Base-by-base conservation (phyloP, 2,888 invertebrate genomes). In the Andrena haemorrhoa region DNA sequence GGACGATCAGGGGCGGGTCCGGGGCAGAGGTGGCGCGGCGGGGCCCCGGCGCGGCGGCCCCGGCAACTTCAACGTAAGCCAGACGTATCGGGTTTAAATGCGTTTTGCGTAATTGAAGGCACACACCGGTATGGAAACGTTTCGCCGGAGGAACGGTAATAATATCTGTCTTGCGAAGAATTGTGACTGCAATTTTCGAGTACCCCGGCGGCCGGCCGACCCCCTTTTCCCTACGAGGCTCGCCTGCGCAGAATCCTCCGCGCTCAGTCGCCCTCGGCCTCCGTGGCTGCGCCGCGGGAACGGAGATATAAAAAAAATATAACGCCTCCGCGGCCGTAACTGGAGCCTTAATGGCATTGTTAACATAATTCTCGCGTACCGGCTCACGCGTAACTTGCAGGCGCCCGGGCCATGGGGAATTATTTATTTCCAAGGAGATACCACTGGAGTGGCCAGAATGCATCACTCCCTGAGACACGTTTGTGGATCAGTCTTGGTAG, bases 151-250 rank as follows among this genome's bases (percentile, higher is more conserved):
- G 81, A 80, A 79, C 86, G 86, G 89, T 87, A 89, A 90, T 92
- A 91, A 92, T 92, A 91, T 92, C 91, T 90, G 91, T 91, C 91
- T 89, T 88, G 82, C 58, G 89, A 91, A 91, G 91, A 92, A 90
- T 90, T 90, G 92, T 89, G 91, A 91, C 86, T 84, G 91, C 87
- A 92, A 92, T 92, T 93, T 88, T 91, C 89, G 90, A 89, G 88
- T 87, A 86, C 51, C 79, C 83, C 23, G 20, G 73, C 23, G 20
- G 73, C 73, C 53, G 61, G 26, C 65, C 70, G 35, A n/a, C 16
- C 63, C 77, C 60, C 41, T 23, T 47, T 47, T 64, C 47, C 7
- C 33, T 12, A 51, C 4, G 8, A 68, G 60, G 65, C 71, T 79
- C 70, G 74, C 78, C 82, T 74, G 60, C 26, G 68, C 41, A 41